Conservation (phyloP, 2,113 vertebrate species). For the Rhinoderma darwinii region DNA sequence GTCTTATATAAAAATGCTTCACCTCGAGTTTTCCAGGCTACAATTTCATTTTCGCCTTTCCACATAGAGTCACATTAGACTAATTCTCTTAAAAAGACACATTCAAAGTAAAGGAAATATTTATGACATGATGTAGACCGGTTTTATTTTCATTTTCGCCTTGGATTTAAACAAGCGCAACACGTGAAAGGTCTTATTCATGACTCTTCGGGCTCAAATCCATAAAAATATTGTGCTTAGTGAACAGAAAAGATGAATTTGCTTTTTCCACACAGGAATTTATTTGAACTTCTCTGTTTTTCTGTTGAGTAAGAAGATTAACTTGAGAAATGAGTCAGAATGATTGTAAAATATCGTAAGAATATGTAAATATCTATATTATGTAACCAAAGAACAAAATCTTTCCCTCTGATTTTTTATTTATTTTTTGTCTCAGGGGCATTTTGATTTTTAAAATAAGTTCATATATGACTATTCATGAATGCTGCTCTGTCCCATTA, state of each 20-base stretch:
- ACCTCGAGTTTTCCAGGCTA: neutral
- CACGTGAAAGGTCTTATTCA: conserved; percentile 73
- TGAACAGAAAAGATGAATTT: conserved; percentile 60
- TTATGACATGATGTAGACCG: conserved; percentile 45
- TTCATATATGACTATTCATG: neutral
- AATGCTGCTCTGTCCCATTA: too few relatives aligned
- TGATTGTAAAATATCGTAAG: neutral
- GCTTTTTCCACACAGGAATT: conserved; percentile 68
- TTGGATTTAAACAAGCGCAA: conserved; percentile 67
- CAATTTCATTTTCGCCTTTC: conserved; percentile 7
- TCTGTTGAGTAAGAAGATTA: neutral
- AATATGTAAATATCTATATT: neutral
- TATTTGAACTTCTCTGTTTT: conserved; percentile 9
- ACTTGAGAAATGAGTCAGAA: neutral
- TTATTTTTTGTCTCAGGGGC: neutral
- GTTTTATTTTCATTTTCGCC: conserved; percentile 75
- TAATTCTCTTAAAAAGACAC: conserved; percentile 45
- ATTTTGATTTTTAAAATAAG: neutral
- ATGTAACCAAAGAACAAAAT: neutral
- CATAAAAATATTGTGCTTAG: conserved; percentile 72
- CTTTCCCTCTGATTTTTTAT: neutral
- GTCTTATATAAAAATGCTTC: neutral
- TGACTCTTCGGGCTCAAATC: conserved; percentile 71
- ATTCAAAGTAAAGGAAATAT: conserved; percentile 48
- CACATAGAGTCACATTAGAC: conserved; percentile 29